phyloP scores from a whole-genome alignment of 2,797 vertebrate species.

The Hapalemur alaotrensis region DNA sequence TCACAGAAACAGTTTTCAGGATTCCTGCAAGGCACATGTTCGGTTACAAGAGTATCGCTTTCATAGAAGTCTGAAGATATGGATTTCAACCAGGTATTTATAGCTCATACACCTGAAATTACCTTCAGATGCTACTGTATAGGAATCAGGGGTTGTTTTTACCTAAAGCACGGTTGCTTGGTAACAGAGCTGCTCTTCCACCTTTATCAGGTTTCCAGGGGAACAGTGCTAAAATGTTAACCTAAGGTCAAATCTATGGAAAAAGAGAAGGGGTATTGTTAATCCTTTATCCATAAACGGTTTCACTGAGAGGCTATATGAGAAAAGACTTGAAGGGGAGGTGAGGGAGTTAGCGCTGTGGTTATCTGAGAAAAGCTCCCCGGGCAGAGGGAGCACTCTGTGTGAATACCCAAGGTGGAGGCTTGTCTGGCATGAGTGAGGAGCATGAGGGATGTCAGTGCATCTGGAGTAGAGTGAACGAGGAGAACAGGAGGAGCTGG shows the following conservation, averaged over 20 bases:
- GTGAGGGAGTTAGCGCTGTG: background rate
- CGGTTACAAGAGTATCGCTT: background rate
- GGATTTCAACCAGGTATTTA: background rate
- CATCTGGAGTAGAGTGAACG: background rate
- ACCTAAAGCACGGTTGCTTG: slow-evolving; percentile 24
- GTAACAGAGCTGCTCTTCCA: background rate
- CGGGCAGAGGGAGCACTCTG: background rate
- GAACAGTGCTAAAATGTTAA: slow-evolving; percentile 37
- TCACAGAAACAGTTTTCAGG: background rate
- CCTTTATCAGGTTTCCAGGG: slow-evolving; percentile 42
- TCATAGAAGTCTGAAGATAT: background rate
- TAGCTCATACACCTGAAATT: background rate
- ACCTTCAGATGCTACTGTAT: background rate
- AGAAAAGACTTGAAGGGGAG: background rate
- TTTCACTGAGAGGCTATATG: background rate
- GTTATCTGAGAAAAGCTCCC: background rate
- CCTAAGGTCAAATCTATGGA: background rate
- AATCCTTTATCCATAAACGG: background rate
- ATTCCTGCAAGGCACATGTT: background rate
- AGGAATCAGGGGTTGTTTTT: background rate
- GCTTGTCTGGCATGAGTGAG: background rate
- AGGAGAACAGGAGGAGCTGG: background rate
- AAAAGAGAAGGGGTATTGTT: background rate
- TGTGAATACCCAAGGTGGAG: background rate
- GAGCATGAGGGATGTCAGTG: background rate